Percentiles rank a stretch among this genome's conserved stretches.
phyloP scores from a whole-genome alignment of 92 coral and sea anemone species.

The Scolanthus callimorphus region DNA sequence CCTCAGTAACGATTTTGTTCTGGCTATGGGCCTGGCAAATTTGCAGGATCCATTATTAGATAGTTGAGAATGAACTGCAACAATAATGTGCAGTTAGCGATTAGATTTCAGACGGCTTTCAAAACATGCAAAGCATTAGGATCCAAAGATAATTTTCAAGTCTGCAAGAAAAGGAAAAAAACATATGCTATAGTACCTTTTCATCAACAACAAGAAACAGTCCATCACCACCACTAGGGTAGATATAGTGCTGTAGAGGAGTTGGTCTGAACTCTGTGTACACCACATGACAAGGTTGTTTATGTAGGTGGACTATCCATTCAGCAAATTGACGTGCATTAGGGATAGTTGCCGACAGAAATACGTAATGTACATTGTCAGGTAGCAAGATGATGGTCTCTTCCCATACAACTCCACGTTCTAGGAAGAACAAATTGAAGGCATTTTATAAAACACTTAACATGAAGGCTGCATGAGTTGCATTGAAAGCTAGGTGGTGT shows the following conservation, averaged over 20 bases:
- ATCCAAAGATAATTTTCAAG: no score
- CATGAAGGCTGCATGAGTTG: background rate
- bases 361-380: slow-evolving; percentile 96
- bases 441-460: background rate
- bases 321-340: slow-evolving; percentile 98
- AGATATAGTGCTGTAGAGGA: slow-evolving; percentile 93
- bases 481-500: no score
- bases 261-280: slow-evolving; percentile 98
- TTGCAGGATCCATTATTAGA: no score
- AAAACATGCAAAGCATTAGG: no score
- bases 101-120: no score
- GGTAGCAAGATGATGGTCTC: slow-evolving; percentile 94
- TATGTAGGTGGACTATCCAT: slow-evolving; percentile 97
- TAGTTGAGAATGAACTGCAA: no score
- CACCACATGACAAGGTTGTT: slow-evolving; percentile 99
- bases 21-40: no score
- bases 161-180: no score
- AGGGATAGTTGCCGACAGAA: slow-evolving; percentile 96
- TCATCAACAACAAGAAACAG: slow-evolving; percentile 96
- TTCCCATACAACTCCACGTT: slow-evolving; percentile 99
- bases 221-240: slow-evolving; percentile 98
- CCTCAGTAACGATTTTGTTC: no score
- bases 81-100: no score
- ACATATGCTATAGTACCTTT: no score
- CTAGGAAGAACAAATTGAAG: slow-evolving; percentile 24